Evolutionary conservation across 2,888 invertebrate genomes (phyloP), one percentile per base, ranked within the genome.

Genomic region (Polyommatus icarus): DNA sequence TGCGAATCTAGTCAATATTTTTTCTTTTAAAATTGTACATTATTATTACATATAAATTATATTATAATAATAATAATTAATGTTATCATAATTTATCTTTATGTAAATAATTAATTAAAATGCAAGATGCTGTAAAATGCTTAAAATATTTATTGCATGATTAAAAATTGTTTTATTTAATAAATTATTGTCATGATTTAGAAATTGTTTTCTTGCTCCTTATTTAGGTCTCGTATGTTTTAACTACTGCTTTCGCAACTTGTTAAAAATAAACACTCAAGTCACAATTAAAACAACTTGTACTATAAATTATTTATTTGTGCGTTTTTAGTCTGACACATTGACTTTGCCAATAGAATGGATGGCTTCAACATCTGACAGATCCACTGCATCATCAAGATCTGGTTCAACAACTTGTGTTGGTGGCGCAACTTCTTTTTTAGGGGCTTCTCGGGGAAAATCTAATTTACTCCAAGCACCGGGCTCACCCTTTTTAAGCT

Each of bases 401-500:
- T 78, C 83, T 12, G 78, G 78, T 76, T 79, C 81, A 29, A 79
- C 76, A 4, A 82, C 83, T 76, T 78, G 79, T 12, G 85, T 82
- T 80, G 85, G 82, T 80, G 85, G 83, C 4, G 81, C 78, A 2
- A 82, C 82, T 57, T 85, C 88, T 79, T 85, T 84, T 79, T 86
- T 87, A 1, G 85, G 84, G 76, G 84, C 85, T 61, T 85, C 80
- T 79, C 94, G 90, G 0, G 96, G 96, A 82, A 96, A 95, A 84
- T 97, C 96, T 40, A 99, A 89, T 82, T 96, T 96, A 12, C 95
- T 87, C 99, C 99, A 99, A 20, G 96, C 95, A 1, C 97, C 97
- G 0, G 97, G 95, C 84, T 98, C 98, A 0, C 96, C 96, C 91
- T 99, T 99, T 83, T 96, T 96, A 85, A 99, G 89, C 86, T 97